Evolutionary conservation across 2,113 vertebrate genomes (phyloP), one percentile per base, ranked within the genome.

Genomic region (Garra rufa): DNA sequence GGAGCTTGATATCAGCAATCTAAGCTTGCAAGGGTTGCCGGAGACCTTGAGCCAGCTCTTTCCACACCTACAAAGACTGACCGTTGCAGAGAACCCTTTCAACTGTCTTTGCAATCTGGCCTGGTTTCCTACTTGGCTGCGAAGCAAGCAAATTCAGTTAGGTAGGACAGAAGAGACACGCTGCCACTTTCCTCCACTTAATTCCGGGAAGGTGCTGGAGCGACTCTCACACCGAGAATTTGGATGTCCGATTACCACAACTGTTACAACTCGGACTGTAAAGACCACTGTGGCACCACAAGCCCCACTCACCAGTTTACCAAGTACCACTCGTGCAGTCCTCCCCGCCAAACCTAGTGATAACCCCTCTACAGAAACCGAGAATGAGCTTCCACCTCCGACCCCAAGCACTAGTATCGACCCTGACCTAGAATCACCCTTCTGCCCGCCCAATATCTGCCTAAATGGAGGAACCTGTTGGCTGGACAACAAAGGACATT

Each of bases 171-270:
- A 98, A 82, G 97, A 99, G 90, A 99, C 98, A 0, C 96, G 97
- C 19, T 99, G 98, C 87, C 98, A 99, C 90, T 99, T 99, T 67
- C 98, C 98, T 0, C 98, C 95, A 0, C 93, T 96, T 81, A 97
- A 96, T 15, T 95, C 97, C 0, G 97, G 97, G 67, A 96, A 95
- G 79, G 93, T 97, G 43, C 93, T 99, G 82, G 92, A 95, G 83
- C 93, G 93, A 83, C 92, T 99, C 24, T 94, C 95, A 2, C 94
- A 96, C 0, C 85, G 90, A 0, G 97, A 99, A 88, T 98, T 98
- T 0, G 97, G 98, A 73, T 99, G 98, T 86, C 97, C 98, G 0
- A 94, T 93, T 57, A 97, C 96, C 87, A 97, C 96, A 26, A 95
- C 95, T 13, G 91, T 95, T 9, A 88, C 90, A 17, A 90, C 94